Percentiles rank a stretch among this genome's conserved stretches.
Evolutionary conservation across 2,797 vertebrate genomes (phyloP).

Genomic region (Cryptoprocta ferox): DNA sequence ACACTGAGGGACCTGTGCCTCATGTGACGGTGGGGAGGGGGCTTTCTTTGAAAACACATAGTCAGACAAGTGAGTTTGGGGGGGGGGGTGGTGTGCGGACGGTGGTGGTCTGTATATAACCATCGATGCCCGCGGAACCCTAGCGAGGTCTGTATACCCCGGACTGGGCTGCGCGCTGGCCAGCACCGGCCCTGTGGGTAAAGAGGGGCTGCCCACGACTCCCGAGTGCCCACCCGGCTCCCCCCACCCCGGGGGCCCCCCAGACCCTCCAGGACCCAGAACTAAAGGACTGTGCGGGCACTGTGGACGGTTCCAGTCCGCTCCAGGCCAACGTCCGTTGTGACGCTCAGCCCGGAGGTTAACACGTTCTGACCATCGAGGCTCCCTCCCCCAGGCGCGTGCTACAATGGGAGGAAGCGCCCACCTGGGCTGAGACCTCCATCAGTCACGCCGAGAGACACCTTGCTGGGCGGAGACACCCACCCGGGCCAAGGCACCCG

Average conservation of each 20-base stretch:
- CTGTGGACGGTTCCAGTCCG: not conserved
- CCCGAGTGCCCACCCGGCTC: not conserved
- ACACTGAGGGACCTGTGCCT: not conserved
- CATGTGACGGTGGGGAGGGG: not conserved
- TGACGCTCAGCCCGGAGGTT: not conserved
- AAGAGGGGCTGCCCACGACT: not conserved
- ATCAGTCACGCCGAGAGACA: not conserved
- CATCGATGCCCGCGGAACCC: too few species aligned
- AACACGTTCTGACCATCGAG: not conserved
- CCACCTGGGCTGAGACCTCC: not conserved
- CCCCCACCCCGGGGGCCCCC: too few species aligned
- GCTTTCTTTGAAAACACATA: not conserved
- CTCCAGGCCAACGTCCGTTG: not conserved
- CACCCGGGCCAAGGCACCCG: not conserved
- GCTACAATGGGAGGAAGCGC: not conserved
- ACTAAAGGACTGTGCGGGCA: not conserved
- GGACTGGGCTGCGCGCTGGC: accelerated
- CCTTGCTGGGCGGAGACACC: not conserved
- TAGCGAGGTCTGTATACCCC: too few species aligned
- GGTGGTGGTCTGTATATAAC: not conserved
- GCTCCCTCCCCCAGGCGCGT: not conserved
- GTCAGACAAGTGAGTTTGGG: not conserved
- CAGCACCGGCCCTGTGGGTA: not conserved
- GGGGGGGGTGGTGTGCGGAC: not conserved
- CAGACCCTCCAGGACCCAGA: not conserved